These are phyloP conservation scores for Phalangium opilio DNA, from an alignment of 2,888 invertebrate species.

Conservation along the genomic window DNA sequence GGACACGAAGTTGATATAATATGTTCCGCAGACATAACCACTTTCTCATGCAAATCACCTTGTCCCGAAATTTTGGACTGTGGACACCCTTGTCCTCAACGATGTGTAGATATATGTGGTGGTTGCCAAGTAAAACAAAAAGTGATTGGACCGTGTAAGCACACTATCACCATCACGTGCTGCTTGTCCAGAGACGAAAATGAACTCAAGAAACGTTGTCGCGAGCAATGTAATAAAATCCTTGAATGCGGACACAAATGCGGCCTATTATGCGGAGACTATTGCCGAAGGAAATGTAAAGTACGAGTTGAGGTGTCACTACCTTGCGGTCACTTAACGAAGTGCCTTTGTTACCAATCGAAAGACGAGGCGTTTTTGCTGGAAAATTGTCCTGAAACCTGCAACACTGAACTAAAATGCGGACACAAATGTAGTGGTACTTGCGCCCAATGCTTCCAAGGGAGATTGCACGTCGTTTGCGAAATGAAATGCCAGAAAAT, in stretches of 20 bases:
- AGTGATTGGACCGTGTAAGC: constrained; percentile 6
- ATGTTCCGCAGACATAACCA: too few species aligned
- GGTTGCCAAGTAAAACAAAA: not conserved
- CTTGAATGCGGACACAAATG: too few species aligned
- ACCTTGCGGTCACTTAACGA: too few species aligned
- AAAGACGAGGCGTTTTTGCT: not conserved
- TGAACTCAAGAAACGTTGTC: too few species aligned
- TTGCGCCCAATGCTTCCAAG: constrained; percentile 29
- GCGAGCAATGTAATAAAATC: too few species aligned
- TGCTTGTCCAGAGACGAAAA: too few species aligned
- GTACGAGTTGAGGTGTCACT: too few species aligned
- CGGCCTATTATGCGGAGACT: too few species aligned
- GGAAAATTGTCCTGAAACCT: constrained; percentile 20
- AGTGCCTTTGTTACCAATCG: too few species aligned
- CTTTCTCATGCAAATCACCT: constrained; percentile 24
- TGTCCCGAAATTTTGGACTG: constrained; percentile 27
- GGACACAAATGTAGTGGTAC: constrained; percentile 27
- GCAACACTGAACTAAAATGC: constrained; percentile 23
- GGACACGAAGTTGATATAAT: too few species aligned
- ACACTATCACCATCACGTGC: constrained; percentile 6
- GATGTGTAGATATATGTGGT: too few species aligned
- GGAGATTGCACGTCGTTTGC: constrained; percentile 30
- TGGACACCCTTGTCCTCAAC: constrained; percentile 25
- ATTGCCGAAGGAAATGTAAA: not conserved
- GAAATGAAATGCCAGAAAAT: constrained; percentile 25